Percentiles rank a stretch among this genome's conserved stretches.
Evolutionary conservation across 1,140 invertebrate species (phyloP).

Genomic region (Anadara kagoshimensis): DNA sequence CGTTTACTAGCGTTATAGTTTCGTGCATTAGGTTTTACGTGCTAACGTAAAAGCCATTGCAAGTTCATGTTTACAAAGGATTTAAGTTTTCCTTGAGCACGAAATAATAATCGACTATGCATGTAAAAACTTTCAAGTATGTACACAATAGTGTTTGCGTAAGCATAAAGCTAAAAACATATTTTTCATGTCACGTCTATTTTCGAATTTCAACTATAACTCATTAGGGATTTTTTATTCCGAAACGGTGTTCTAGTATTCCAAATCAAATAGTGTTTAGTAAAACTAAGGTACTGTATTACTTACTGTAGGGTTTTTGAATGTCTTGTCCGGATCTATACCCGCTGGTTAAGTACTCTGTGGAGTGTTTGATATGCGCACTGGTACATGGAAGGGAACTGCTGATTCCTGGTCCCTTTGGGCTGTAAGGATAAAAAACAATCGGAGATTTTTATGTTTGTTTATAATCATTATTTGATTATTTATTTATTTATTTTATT

Average conservation of each 20-base stretch:
- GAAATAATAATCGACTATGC: too few species aligned
- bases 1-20: background rate
- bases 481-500: background rate
- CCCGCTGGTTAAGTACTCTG: slow-evolving; percentile 38
- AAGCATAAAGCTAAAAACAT: background rate
- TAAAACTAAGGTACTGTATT: background rate
- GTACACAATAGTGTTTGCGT: background rate
- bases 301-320: slow-evolving; percentile 35
- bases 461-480: background rate
- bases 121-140: too few species aligned
- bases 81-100: too few species aligned
- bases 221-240: background rate
- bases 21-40: background rate
- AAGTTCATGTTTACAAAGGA: background rate
- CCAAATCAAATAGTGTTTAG: background rate
- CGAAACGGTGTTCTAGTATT: too few species aligned
- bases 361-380: background rate
- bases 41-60: background rate
- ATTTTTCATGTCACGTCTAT: background rate
- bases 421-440: background rate
- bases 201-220: background rate
- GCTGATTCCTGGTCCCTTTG: background rate
- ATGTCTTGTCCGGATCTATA: slow-evolving; percentile 44
- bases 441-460: background rate
- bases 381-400: background rate